These are phyloP conservation scores for Parazoanthus atlanticus DNA, from an alignment of 92 coral and sea anemone genomes.

Conservation along the genomic window DNA sequence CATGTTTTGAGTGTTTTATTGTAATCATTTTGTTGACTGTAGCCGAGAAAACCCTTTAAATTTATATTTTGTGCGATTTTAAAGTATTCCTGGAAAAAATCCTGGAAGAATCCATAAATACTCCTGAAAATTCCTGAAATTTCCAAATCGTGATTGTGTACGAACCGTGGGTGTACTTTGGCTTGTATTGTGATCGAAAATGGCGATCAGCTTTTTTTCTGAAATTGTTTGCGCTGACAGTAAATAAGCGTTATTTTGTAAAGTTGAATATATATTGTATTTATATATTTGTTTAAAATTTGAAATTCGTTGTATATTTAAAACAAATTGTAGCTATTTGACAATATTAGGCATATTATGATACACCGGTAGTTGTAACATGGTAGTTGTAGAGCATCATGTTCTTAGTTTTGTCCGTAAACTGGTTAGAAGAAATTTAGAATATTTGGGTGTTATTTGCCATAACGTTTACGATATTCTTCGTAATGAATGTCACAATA, in stretches of 20 bases:
- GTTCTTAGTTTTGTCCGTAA: too few species aligned
- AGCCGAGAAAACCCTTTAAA: too few species aligned
- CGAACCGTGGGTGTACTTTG: not conserved
- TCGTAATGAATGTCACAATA: not conserved
- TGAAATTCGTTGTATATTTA: not conserved
- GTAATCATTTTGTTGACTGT: too few species aligned
- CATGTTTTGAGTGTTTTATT: too few species aligned
- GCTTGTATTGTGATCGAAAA: not conserved
- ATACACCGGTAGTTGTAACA: not conserved
- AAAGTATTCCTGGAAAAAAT: too few species aligned
- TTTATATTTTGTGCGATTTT: too few species aligned
- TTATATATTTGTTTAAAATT: constrained; percentile 39
- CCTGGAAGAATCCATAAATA: too few species aligned
- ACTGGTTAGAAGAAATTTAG: not conserved
- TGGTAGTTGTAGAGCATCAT: not conserved
- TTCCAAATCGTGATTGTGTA: too few species aligned
- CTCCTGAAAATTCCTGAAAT: too few species aligned
- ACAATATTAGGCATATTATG: not conserved
- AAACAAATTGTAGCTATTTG: not conserved
- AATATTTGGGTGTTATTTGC: not conserved
- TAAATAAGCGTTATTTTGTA: constrained; percentile 19
- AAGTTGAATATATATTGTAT: constrained; percentile 22
- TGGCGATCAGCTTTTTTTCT: not conserved
- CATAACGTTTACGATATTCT: not conserved
- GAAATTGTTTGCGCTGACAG: not conserved